phyloP scores from a whole-genome alignment of 2,113 vertebrate species.

The Sterna hirundo region DNA sequence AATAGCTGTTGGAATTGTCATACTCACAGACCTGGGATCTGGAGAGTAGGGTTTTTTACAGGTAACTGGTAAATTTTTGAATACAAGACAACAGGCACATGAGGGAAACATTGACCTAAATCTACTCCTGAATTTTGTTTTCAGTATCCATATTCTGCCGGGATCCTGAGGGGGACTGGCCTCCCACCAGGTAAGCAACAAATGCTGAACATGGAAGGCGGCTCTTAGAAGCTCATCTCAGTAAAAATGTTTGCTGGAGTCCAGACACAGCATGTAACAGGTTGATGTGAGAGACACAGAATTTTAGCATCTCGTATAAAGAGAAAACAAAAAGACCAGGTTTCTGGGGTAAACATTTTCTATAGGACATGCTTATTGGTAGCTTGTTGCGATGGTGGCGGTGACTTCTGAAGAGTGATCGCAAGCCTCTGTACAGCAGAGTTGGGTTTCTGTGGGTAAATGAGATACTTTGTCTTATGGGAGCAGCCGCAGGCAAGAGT shows the following conservation, averaged over 20 bases:
- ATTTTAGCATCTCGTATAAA: not conserved
- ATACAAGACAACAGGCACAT: not conserved
- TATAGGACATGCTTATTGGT: not conserved
- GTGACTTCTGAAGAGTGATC: not conserved
- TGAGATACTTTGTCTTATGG: not conserved
- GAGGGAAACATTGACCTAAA: not conserved
- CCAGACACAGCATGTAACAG: not conserved
- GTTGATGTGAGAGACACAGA: not conserved
- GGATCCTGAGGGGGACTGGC: not conserved
- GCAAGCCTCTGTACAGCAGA: not conserved
- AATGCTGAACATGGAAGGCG: not conserved
- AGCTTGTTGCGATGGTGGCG: not conserved
- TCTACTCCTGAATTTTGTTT: not conserved
- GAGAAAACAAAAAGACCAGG: not conserved
- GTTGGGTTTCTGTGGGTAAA: not conserved
- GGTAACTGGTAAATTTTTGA: not conserved
- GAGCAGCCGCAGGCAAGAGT: not conserved
- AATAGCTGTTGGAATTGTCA: not conserved
- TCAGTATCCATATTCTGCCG: not conserved
- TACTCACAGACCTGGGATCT: not conserved
- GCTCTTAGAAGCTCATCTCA: not conserved
- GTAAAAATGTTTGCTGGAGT: not conserved
- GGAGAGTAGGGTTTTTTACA: not conserved
- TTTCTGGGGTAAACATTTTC: not conserved
- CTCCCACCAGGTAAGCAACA: slow-evolving; percentile 34